Evolutionary conservation across 53 echinoderm and acorn worm species (phyloP), one percentile per base, ranked within the genome.

Genomic region (Crossaster papposus): DNA sequence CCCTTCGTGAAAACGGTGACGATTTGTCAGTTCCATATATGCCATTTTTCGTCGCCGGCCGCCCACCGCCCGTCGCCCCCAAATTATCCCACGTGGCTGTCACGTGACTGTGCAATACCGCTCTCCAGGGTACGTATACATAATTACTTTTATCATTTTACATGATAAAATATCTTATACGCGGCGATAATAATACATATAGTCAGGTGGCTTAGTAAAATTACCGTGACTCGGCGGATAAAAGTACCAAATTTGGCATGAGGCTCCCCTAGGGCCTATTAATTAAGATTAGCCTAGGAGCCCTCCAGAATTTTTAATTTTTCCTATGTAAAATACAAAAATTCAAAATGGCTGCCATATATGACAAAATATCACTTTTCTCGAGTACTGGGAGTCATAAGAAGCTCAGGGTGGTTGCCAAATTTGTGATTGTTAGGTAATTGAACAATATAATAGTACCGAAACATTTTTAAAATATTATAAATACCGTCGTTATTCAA

Each of bases 201-300:
- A 74, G 74, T 74, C 74, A 52, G 74, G 74, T 74, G 23, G 74
- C 74, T 74, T 74, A 74, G 74, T 9, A 34, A 74, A 23, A 23
- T 74, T 74, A 74, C 35, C 74, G 74, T 74, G 4, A 74, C 74
- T 31, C 74, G 74, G 74, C 78, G 78, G 78, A 50, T 78, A 51
- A 78, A 78, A 78, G 37, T 51, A 78, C 50, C 78, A 78, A 17
- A 38, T 78, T 78, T 78, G 78, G 78, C 78, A 78, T 20, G 38
- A 22, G 50, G 50, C 22, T 38, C 50, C 78, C 78, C 23, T 78
- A 22, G 50, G 78, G 51, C 38, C 78, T 70, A 70, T 30, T 70
- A 0, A 70, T 26, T 70, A 70, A 70, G 26, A 12, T 70, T 70
- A 70, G 70, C 18, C 18, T 78, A 78, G 78, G 50, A 78, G 37